Percentiles rank a stretch among this genome's conserved stretches.
Conservation (phyloP, 2,797 vertebrate genomes). For the Onychomys torridus region DNA sequence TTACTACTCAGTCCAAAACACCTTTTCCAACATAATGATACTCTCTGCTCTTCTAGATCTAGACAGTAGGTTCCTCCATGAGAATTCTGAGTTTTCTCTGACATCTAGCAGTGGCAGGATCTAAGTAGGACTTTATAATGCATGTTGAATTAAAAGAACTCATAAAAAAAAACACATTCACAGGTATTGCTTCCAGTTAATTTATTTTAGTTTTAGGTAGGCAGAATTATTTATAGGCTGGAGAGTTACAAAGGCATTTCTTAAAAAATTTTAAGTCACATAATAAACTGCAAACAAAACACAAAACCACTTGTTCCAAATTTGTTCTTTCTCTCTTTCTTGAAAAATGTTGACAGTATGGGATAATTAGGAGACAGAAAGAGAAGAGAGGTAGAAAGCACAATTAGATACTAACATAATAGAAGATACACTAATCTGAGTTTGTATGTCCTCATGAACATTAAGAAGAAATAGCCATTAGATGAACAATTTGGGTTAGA, state of each 20-base stretch:
- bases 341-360: neutral
- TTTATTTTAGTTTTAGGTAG: neutral
- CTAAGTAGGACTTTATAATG: neutral
- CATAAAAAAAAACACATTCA: neutral
- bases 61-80: neutral
- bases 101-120: neutral
- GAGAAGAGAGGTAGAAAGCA: neutral
- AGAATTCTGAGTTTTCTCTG: neutral
- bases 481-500: neutral
- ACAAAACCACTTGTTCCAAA: neutral
- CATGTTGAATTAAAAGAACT: neutral
- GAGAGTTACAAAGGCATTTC: neutral
- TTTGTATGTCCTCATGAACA: neutral
- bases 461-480: neutral
- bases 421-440: neutral
- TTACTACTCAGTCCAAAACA: neutral
- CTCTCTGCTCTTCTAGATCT: neutral
- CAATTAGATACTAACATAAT: neutral
- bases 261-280: neutral
- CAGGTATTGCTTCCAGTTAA: neutral
- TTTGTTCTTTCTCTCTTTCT: neutral
- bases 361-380: neutral
- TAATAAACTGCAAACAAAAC: neutral
- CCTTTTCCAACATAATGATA: neutral
- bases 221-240: neutral